Conservation (phyloP, 2,888 invertebrate genomes). For the Nesidiocoris tenuis region DNA sequence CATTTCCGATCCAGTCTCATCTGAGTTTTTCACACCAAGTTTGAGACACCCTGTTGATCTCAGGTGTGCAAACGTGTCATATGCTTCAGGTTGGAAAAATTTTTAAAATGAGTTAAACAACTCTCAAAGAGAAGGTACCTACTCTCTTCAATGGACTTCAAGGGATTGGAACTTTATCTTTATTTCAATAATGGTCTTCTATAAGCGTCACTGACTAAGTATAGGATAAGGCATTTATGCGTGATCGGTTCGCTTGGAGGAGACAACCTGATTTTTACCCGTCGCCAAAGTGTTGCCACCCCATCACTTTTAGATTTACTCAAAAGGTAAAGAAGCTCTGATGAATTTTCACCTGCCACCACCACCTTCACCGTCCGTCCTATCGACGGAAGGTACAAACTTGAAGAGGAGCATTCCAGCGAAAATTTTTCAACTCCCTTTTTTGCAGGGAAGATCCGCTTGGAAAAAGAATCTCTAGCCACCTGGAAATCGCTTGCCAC, state of each 20-base stretch:
- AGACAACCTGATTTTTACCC: background rate
- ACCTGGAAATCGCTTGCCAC: slow-evolving; percentile 34
- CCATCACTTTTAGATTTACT: background rate
- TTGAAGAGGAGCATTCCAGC: slow-evolving; percentile 9
- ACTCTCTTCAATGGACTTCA: too few relatives aligned
- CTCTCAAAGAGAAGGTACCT: too few relatives aligned
- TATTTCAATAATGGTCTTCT: too few relatives aligned
- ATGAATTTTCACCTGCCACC: slow-evolving; percentile 19
- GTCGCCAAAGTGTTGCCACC: too few relatives aligned
- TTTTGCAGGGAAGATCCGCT: slow-evolving; percentile 25
- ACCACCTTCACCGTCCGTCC: background rate
- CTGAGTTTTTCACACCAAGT: too few relatives aligned
- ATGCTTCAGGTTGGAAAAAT: too few relatives aligned
- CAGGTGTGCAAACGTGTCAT: too few relatives aligned
- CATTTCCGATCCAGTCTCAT: too few relatives aligned
- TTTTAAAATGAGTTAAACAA: too few relatives aligned
- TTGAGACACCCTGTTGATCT: too few relatives aligned
- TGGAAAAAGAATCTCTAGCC: slow-evolving; percentile 34
- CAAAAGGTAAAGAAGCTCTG: slow-evolving; percentile 5
- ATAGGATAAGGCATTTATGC: background rate
- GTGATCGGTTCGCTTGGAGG: background rate
- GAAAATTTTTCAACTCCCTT: slow-evolving; percentile 27
- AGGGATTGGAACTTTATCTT: too few relatives aligned
- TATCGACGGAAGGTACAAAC: background rate
- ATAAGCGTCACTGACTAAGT: too few relatives aligned